Conservation (phyloP, 2,888 invertebrate species). For the Lacanobia wlatinum region DNA sequence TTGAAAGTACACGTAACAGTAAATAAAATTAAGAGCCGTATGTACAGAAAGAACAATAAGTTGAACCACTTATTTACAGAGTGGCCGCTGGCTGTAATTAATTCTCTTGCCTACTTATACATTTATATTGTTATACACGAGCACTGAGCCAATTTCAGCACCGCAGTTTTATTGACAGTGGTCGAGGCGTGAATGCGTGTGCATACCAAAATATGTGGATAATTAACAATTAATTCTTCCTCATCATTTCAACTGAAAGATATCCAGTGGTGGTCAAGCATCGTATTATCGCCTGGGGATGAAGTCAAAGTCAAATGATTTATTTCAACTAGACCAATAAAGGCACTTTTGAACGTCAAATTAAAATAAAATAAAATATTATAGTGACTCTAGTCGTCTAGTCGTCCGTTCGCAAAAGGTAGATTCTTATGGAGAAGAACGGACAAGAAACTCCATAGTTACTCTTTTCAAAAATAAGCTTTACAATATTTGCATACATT, state of each 20-base stretch:
- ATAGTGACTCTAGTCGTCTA: no score
- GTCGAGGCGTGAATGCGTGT: constrained; percentile 12
- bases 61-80: constrained; percentile 25
- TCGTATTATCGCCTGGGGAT: no score
- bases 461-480: no score
- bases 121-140: constrained; percentile 5
- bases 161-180: constrained; percentile 24
- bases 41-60: constrained; percentile 32
- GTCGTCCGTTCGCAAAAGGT: no score
- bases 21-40: constrained; percentile 14
- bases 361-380: no score
- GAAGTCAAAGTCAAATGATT: no score
- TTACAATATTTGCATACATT: no score
- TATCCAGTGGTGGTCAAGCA: not conserved
- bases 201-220: not conserved
- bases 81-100: constrained; percentile 23
- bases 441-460: no score
- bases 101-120: constrained; percentile 19
- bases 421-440: no score
- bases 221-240: not conserved
- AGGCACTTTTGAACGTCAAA: no score
- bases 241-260: not conserved
- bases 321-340: no score
- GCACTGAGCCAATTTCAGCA: constrained; percentile 28
- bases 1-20: constrained; percentile 17